Base-by-base conservation (phyloP, 2,888 invertebrate genomes). In the Rhodophaea formosa region DNA sequence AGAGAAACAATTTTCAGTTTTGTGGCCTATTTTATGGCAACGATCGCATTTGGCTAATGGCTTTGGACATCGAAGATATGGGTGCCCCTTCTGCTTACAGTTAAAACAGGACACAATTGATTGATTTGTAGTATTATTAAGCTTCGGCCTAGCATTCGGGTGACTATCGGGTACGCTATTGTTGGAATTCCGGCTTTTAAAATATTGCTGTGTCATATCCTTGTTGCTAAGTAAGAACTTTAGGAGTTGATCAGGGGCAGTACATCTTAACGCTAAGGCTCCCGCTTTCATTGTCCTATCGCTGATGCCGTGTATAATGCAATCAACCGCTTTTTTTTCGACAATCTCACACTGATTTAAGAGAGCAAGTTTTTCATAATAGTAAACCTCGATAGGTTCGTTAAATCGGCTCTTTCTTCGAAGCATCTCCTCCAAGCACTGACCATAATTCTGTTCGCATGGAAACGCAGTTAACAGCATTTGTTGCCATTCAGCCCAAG, bases 81-180 rank as follows among this genome's bases (percentile, higher is more conserved):
- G 58, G 51, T 67, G 67, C 0, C 64, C 67, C 39, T 42, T 59
- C 35, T 65, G 63, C 51, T 64, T 67, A 39, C 67, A 67, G 17
- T 67, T 67, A 45, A 42, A 67, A 43, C 67, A 67, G n/a, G 29
- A 62, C 23, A 53, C 43, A 7, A n/a, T 43, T 43, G n/a, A n/a
- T 43, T 43, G 8, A 7, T 3, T 0, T 1, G 10, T 16, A 15
- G 10, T n/a, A 15, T 39, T 42, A 7, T 15, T 16, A n/a, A 14
- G 16, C 35, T 55, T 52, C 14, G 32, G 60, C 15, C 56, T 16
- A 14, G 35, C 23, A 30, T 32, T 17, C 15, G 16, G 15, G 1
- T 53, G 16, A 35, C 52, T 51, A 7, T 8, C 15, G 39, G 30
- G 30, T 30, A 30, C 30, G 30, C 30, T 30, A 30, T 3, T 30